Conservation (phyloP, 2,888 invertebrate species). For the Agapostemon virescens region DNA sequence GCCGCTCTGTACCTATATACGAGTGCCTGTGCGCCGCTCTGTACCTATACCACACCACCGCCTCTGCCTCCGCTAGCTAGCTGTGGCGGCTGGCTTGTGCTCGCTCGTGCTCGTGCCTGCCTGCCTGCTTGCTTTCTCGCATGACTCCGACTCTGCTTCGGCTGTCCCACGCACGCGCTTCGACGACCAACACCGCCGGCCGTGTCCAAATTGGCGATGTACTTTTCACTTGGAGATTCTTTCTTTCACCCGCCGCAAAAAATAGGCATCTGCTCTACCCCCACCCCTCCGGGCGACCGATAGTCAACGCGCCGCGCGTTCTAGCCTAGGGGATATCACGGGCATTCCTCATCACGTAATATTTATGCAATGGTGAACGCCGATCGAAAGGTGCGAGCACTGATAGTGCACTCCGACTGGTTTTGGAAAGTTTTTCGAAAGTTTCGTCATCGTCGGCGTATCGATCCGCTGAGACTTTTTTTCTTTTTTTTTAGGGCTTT, state of each 20-base stretch:
- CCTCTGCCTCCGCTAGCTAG: background rate
- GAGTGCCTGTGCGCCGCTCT: too few relatives aligned
- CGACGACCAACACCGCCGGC: constrained; percentile 28
- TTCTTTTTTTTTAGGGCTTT: too few relatives aligned
- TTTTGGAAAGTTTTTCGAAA: background rate
- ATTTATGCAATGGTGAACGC: background rate
- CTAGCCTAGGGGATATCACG: background rate
- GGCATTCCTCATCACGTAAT: constrained; percentile 1
- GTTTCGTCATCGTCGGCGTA: too few relatives aligned
- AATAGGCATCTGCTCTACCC: constrained; percentile 22
- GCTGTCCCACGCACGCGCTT: constrained; percentile 61
- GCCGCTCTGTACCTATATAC: too few relatives aligned
- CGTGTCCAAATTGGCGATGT: constrained; percentile 62
- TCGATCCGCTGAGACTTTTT: too few relatives aligned
- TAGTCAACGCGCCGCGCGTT: background rate
- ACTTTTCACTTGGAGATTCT: constrained; percentile 56
- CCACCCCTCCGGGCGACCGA: background rate
- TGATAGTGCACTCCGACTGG: background rate
- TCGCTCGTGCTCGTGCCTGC: constrained; percentile 25
- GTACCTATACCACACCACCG: too few relatives aligned
- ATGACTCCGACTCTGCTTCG: background rate
- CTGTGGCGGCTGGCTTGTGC: constrained; percentile 14
- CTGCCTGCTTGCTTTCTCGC: constrained; percentile 31
- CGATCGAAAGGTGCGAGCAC: background rate
- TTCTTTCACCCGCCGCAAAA: constrained; percentile 42